Evolutionary conservation across 2,888 invertebrate genomes (phyloP).

Genomic region (Chrysodeixis includens): DNA sequence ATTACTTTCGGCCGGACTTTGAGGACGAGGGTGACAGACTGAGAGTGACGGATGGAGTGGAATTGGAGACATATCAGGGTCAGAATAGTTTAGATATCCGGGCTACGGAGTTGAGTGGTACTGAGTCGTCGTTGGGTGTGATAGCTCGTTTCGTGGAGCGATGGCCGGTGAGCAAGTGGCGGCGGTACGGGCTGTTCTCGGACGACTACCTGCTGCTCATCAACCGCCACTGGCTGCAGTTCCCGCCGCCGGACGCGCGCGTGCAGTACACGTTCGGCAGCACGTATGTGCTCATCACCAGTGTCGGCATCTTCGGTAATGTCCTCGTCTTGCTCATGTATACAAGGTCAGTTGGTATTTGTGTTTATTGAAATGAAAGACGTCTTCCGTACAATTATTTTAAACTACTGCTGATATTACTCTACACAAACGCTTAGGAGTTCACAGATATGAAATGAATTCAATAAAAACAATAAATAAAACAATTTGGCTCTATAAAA

Average conservation of each 20-base stretch:
- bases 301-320: conserved; percentile 91
- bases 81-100: conserved; percentile 35
- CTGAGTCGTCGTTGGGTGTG: conserved; percentile 48
- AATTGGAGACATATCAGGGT: conserved; percentile 41
- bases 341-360: conserved; percentile 88
- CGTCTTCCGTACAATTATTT: background rate
- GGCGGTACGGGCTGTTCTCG: conserved; percentile 85
- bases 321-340: conserved; percentile 92
- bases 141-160: conserved; percentile 73
- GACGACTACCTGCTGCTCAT: conserved; percentile 89
- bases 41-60: conserved; percentile 46
- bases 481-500: no score
- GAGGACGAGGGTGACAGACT: conserved; percentile 29
- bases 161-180: conserved; percentile 87
- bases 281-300: conserved; percentile 90
- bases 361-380: no score
- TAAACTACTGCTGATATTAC: background rate
- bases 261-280: conserved; percentile 90
- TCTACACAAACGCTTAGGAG: no score
- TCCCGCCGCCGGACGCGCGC: conserved; percentile 89
- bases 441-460: no score
- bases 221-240: conserved; percentile 92
- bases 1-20: conserved; percentile 37
- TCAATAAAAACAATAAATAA: no score
- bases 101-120: conserved; percentile 28